These are phyloP conservation scores for Apotomis turbidana DNA, from an alignment of 2,888 invertebrate genomes.

Conservation along the genomic window DNA sequence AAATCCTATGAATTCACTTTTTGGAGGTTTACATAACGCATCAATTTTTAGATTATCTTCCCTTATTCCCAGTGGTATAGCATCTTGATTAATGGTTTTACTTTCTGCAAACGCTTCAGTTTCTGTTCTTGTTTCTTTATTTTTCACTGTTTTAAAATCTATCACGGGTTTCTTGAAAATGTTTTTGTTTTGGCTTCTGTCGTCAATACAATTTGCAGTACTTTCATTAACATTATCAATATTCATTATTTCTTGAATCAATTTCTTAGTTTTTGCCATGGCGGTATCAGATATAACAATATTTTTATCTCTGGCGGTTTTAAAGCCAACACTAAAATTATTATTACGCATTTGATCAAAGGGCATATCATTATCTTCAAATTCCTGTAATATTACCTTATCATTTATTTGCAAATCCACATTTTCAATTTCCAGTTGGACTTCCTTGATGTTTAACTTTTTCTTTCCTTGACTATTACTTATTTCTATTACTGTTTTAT, in stretches of 20 bases:
- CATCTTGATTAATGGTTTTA: neutral
- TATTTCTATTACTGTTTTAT: constrained; percentile 36
- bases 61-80: neutral
- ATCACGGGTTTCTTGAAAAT: constrained; percentile 6
- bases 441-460: too few species aligned
- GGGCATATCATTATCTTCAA: constrained; percentile 45
- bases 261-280: constrained; percentile 48
- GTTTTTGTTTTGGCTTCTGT: neutral
- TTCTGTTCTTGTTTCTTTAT: neutral
- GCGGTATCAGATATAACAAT: constrained; percentile 54
- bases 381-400: constrained; percentile 43
- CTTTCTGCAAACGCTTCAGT: neutral
- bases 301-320: constrained; percentile 60
- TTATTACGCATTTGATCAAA: constrained; percentile 11
- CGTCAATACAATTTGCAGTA: neutral
- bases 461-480: constrained; percentile 48
- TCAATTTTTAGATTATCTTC: neutral
- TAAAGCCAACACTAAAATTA: constrained; percentile 50
- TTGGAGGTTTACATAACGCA: constrained; percentile 3
- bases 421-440: constrained; percentile 42
- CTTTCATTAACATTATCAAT: neutral
- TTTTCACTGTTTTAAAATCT: neutral
- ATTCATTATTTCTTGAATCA: constrained; percentile 51
- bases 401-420: constrained; percentile 23
- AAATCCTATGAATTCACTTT: constrained; percentile 49